Percentiles rank a stretch among this genome's conserved stretches.
Conservation (phyloP, 92 coral and sea anemone genomes). For the Siderastrea radians region DNA sequence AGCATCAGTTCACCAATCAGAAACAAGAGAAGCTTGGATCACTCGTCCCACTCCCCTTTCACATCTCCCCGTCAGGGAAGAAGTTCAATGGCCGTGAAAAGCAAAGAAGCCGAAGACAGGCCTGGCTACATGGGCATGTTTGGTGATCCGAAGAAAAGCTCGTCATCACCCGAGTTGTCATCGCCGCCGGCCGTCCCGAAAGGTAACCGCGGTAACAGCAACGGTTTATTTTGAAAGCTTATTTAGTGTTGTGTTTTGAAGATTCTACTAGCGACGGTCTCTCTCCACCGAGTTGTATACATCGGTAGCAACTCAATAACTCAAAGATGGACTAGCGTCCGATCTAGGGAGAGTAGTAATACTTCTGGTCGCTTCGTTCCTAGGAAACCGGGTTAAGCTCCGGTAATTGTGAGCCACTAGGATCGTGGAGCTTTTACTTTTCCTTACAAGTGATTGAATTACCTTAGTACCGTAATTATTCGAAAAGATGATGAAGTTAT, state of each 20-base stretch:
- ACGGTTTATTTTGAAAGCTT: not conserved
- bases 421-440: too few relatives aligned
- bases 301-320: too few relatives aligned
- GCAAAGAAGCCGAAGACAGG: conserved; percentile 60
- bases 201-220: conserved; percentile 46
- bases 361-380: too few relatives aligned
- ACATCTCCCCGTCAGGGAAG: conserved; percentile 58
- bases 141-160: conserved; percentile 72
- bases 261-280: too few relatives aligned
- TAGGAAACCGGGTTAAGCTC: too few relatives aligned
- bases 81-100: conserved; percentile 47
- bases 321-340: too few relatives aligned
- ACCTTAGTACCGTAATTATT: too few relatives aligned
- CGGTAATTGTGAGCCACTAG: too few relatives aligned
- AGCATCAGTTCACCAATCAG: conserved; percentile 81
- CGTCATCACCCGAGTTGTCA: conserved; percentile 88
- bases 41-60: conserved; percentile 60
- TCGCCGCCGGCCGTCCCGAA: conserved; percentile 74
- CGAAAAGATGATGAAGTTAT: too few relatives aligned
- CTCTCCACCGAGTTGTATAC: too few relatives aligned
- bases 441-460: too few relatives aligned
- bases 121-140: not conserved
- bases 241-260: not conserved
- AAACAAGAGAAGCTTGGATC: conserved; percentile 33
- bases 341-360: too few relatives aligned